Evolutionary conservation across 1,140 invertebrate genomes (phyloP), one percentile per base, ranked within the genome.

Genomic region (Procambarus virginalis): DNA sequence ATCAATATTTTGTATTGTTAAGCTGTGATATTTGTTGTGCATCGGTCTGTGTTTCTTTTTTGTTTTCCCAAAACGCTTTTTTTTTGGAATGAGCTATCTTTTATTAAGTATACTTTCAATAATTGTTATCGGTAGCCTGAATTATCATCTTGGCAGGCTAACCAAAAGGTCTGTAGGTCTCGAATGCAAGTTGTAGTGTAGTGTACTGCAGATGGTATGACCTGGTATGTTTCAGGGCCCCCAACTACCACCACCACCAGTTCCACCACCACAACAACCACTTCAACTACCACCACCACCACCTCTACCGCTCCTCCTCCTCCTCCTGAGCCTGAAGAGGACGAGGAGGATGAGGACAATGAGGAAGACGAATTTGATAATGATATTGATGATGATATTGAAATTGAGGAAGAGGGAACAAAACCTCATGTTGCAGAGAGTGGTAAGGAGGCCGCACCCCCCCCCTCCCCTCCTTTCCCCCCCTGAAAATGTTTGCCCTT

Each of bases 181-280:
- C 4, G 60, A 64, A 80, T 73, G 68, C 34, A 34, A 58, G 49
- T 17, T 12, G 78, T 55, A 80, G 78, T 34, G 78, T 80, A 80
- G 84, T 51, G 73, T 17, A n/a, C 84, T 85, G 49, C 84, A 85
- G 70, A 85, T 51, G 73, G 70, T 85, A 77, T 60, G 46, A 85
- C 77, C 73, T 85, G 84, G 73, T 85, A 77, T 85, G 12, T 85
- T 85, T 85, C 84, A 85, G 84, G 75, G n/a, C 73, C 73, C 60
- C 48, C 83, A 51, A 84, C 83, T 20, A 84, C 83, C 17, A 84
- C 83, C 58, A 81, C 79, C 45, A 81, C 79, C 10, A 81, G 51
- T 48, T 73, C 81, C 6, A 84, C 82, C 5, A 84, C 82, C 46
- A 84, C 83, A 6, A 84, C 83, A 2, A 75, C 83, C 3, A 84